A percentile compares a stretch with the other conserved stretches of the same genome.
phyloP scores from a whole-genome alignment of 1,140 invertebrate species.

The Eumeta japonica region DNA sequence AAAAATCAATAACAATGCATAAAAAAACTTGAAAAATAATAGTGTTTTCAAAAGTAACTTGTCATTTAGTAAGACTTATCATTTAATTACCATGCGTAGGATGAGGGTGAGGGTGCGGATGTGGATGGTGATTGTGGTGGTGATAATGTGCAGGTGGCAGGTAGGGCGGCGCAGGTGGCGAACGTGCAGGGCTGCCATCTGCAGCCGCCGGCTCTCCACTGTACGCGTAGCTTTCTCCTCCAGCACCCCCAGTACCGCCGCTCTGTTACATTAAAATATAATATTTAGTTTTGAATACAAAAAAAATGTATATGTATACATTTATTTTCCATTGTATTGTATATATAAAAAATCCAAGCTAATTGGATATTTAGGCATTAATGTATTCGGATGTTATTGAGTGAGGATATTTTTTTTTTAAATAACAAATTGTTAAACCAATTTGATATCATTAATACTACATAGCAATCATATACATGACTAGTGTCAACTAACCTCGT shows the following conservation, averaged over 20 bases:
- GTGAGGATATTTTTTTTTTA: too few species aligned
- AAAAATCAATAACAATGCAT: neutral
- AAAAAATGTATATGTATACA: too few species aligned
- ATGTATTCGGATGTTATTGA: too few species aligned
- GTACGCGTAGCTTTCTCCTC: slow-evolving; percentile 44
- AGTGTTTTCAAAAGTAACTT: neutral
- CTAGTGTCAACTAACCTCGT: too few species aligned
- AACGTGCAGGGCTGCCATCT: slow-evolving; percentile 24
- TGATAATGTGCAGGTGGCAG: slow-evolving; percentile 82
- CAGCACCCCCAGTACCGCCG: slow-evolving; percentile 19
- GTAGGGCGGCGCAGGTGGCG: slow-evolving; percentile 78
- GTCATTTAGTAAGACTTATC: neutral
- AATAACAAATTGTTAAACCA: too few species aligned
- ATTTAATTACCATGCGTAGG: slow-evolving; percentile 16
- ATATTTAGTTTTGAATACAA: too few species aligned
- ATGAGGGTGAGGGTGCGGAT: slow-evolving; percentile 19
- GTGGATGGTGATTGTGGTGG: slow-evolving; percentile 52
- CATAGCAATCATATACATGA: too few species aligned
- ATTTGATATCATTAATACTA: too few species aligned
- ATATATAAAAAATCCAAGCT: too few species aligned
- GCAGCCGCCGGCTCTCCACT: slow-evolving; percentile 26
- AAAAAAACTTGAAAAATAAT: neutral
- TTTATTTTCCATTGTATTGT: too few species aligned
- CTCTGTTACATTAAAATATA: too few species aligned
- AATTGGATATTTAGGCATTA: too few species aligned